Conservation (phyloP, 2,113 vertebrate genomes). For the Bufo bufo region DNA sequence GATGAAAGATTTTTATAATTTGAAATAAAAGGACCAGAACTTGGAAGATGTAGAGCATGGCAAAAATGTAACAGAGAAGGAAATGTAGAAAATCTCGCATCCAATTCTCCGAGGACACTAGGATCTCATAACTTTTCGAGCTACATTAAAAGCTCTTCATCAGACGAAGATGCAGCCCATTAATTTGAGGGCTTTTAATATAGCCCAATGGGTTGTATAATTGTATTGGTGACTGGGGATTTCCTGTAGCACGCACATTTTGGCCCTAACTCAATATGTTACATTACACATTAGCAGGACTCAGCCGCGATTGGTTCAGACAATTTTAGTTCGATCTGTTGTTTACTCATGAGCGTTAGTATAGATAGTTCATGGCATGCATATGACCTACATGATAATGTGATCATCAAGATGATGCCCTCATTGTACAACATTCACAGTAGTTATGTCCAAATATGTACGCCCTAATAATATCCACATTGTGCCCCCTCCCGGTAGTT, state of each 20-base stretch:
- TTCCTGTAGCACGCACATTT: not conserved
- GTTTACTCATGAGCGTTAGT: not conserved
- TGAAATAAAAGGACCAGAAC: not conserved
- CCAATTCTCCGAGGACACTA: not conserved
- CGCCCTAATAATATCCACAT: no score
- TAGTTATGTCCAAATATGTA: no score
- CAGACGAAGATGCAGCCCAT: constrained; percentile 17
- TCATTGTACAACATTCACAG: no score
- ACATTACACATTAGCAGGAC: not conserved
- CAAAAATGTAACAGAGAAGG: not conserved
- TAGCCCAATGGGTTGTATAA: constrained; percentile 20
- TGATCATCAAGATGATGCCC: not conserved
- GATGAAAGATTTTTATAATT: constrained; percentile 16
- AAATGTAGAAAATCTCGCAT: not conserved
- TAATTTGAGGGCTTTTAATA: constrained; percentile 19
- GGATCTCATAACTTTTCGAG: constrained; percentile 11
- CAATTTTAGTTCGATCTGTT: not conserved
- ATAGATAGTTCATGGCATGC: not conserved
- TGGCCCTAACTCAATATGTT: constrained; percentile 1
- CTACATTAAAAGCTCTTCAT: constrained; percentile 29
- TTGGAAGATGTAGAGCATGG: not conserved
- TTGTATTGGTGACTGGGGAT: constrained; percentile 17
- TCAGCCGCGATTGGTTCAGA: not conserved
- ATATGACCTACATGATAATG: not conserved
- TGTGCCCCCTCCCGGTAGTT: no score